Evolutionary conservation across 2,888 invertebrate genomes (phyloP), one percentile per base, ranked within the genome.

Genomic region (Caradrina clavipalpis): DNA sequence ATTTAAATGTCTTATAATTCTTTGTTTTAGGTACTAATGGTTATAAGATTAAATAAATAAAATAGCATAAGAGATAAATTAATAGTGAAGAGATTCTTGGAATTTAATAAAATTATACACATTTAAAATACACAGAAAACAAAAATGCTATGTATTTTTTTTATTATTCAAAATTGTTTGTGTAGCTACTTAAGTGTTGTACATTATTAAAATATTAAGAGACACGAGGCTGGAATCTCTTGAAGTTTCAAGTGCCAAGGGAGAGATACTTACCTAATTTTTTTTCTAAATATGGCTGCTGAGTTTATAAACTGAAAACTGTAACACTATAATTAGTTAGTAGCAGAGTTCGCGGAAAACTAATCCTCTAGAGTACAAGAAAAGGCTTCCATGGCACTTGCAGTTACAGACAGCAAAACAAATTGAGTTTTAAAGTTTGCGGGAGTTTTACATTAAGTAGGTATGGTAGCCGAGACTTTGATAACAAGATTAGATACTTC

Each of bases 331-430:
- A n/a, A n/a, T n/a, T n/a, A 26, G 21, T 19, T 55, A 70, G 51
- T 54, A 51, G 42, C 50, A 68, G 50, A 35, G 65, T 50, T 62
- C 50, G 54, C 5, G 42, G n/a, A 17, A 59, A 60, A 64, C 55
- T 54, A 77, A 81, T 67, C 31, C 82, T 59, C 70, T 0, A 13
- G 63, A 58, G 69, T 69, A 70, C 67, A 60, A 63, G 49, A 45
- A 56, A 76, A 68, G 49, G 35, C 62, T 74, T 53, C 51, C 68
- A 63, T 62, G 53, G 66, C 68, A 58, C 57, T 68, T 50, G 39
- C 26, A 69, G 64, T 76, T 64, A 71, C n/a, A 54, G 65, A 68
- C 81, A 66, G 55, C 35, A 73, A 53, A 66, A 79, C 45, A 81
- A 59, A 81, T 77, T 77, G 60, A 21, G 31, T 69, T 83, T 59